These are phyloP conservation scores for Drepanosiphum platanoidis DNA, from an alignment of 2,888 invertebrate species.

Conservation along the genomic window DNA sequence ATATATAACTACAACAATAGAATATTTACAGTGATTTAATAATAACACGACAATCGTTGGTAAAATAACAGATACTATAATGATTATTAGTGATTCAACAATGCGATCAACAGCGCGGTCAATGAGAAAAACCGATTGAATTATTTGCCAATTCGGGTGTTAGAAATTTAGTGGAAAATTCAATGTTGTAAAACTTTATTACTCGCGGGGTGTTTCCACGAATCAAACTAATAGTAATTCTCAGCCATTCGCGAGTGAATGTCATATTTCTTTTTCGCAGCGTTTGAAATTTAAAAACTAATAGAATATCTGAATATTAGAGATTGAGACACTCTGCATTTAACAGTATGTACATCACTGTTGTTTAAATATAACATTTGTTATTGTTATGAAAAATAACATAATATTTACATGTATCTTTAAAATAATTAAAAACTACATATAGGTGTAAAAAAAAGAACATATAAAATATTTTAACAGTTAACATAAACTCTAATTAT, in stretches of 20 bases:
- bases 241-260: too few species aligned
- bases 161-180: background rate
- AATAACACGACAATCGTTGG: too few species aligned
- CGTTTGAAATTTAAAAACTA: too few species aligned
- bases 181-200: background rate
- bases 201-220: background rate
- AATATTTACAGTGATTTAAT: too few species aligned
- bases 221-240: background rate
- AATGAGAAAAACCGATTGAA: background rate
- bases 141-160: background rate
- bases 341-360: conserved; percentile 23
- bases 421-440: conserved; percentile 28
- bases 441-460: conserved; percentile 26
- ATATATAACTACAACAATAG: too few species aligned
- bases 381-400: too few species aligned
- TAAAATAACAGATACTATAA: too few species aligned
- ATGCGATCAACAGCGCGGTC: too few species aligned
- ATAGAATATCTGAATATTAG: background rate
- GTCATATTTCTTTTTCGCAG: background rate
- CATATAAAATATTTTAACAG: conserved; percentile 45
- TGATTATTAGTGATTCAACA: too few species aligned
- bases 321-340: conserved; percentile 38
- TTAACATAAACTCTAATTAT: conserved; percentile 55
- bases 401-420: conserved; percentile 34
- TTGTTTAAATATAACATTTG: conserved; percentile 26